These are phyloP conservation scores for Clistopyga incitator DNA, from an alignment of 2,888 invertebrate species.

Conservation along the genomic window DNA sequence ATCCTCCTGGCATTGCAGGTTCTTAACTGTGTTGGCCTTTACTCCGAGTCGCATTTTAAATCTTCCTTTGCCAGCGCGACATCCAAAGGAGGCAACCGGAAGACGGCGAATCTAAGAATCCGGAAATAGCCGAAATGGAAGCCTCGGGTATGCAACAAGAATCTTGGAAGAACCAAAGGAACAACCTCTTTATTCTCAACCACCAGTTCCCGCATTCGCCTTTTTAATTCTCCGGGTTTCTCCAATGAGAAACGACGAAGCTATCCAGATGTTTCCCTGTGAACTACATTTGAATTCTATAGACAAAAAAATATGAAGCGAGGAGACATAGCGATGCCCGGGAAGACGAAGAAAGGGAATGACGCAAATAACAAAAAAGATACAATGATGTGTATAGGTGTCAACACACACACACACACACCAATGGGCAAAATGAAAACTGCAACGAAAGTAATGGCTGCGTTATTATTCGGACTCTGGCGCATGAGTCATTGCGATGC, in stretches of 20 bases:
- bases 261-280: slow-evolving; percentile 53
- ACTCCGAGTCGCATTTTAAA: slow-evolving; percentile 53
- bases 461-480: slow-evolving; percentile 50
- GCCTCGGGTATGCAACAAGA: slow-evolving; percentile 43
- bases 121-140: background rate
- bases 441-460: slow-evolving; percentile 30
- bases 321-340: slow-evolving; percentile 7
- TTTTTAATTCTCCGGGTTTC: slow-evolving; percentile 36
- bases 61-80: slow-evolving; percentile 36
- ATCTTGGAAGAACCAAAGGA: slow-evolving; percentile 40
- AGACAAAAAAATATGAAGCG: slow-evolving; percentile 42
- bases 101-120: background rate
- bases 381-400: slow-evolving; percentile 2
- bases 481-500: slow-evolving; percentile 22
- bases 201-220: slow-evolving; percentile 20
- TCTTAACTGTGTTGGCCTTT: slow-evolving; percentile 28
- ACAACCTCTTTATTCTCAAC: slow-evolving; percentile 30
- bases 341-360: slow-evolving; percentile 2
- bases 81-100: slow-evolving; percentile 19
- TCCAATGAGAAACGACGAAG: slow-evolving; percentile 57
- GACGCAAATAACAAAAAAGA: slow-evolving; percentile 31
- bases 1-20: slow-evolving; percentile 16
- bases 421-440: slow-evolving; percentile 26
- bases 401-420: background rate
- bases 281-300: slow-evolving; percentile 61